Conservation (phyloP, 2,113 vertebrate species). For the Enhydra lutris region DNA sequence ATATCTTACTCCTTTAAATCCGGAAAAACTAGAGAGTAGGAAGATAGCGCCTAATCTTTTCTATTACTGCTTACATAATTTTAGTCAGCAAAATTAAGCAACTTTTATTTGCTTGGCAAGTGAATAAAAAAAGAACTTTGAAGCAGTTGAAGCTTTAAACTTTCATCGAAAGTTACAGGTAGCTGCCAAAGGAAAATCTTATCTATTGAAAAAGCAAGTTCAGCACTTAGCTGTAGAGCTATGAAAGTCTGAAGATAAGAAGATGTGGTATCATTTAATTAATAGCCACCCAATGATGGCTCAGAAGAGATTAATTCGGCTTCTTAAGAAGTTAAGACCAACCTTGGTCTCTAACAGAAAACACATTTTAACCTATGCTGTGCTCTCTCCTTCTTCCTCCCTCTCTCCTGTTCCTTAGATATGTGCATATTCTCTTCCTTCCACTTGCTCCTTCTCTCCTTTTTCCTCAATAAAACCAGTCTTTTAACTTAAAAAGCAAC, state of each 20-base stretch:
- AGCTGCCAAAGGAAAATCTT: conserved; percentile 76
- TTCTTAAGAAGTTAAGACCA: conserved; percentile 61
- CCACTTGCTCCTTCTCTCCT: not conserved
- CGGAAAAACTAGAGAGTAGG: not conserved
- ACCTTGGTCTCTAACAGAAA: conserved; percentile 22
- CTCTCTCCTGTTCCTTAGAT: not conserved
- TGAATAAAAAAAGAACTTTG: conserved; percentile 51
- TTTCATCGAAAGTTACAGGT: conserved; percentile 74
- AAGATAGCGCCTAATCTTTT: conserved; percentile 63
- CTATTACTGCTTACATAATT: conserved; percentile 53
- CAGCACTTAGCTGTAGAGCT: conserved; percentile 67
- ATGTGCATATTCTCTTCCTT: not conserved
- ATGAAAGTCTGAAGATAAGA: conserved; percentile 72
- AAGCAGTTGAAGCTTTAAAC: conserved; percentile 52
- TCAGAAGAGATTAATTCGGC: conserved; percentile 73
- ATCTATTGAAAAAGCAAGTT: conserved; percentile 71
- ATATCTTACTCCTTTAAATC: not conserved
- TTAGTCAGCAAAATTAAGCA: conserved; percentile 70
- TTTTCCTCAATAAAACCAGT: not conserved
- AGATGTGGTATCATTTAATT: conserved; percentile 80
- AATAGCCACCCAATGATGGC: conserved; percentile 58
- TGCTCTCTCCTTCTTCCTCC: not conserved
- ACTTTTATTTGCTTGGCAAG: conserved; percentile 65
- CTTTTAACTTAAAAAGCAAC: conserved; percentile 25
- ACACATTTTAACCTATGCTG: not conserved